These are phyloP conservation scores for Sisor rabdophorus DNA, from an alignment of 2,113 vertebrate species.

Conservation along the genomic window DNA sequence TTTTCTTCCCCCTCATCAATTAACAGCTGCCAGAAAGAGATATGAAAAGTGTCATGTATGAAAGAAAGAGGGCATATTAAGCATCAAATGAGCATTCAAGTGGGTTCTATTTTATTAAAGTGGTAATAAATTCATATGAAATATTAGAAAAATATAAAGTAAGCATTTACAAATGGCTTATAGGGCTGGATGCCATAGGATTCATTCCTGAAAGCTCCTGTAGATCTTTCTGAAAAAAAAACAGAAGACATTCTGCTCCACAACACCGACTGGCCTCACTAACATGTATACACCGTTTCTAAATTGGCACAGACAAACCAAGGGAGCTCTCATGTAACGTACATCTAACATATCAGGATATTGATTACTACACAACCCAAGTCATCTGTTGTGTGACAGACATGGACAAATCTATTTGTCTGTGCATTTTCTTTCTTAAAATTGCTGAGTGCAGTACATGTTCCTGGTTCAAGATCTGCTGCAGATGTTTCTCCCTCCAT, in stretches of 20 bases:
- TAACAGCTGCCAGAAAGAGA: conserved; percentile 47
- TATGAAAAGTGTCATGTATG: conserved; percentile 47
- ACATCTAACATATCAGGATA: conserved; percentile 1
- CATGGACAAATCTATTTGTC: background rate
- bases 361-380: background rate
- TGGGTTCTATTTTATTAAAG: conserved; percentile 45
- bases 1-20: conserved; percentile 50
- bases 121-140: conserved; percentile 1
- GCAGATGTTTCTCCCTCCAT: background rate
- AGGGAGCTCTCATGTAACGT: background rate
- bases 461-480: background rate
- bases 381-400: background rate
- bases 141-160: background rate
- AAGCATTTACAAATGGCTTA: conserved; percentile 35
- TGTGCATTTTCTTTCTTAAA: conserved; percentile 5
- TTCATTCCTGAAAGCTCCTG: conserved; percentile 34
- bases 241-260: conserved; percentile 38
- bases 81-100: conserved; percentile 41
- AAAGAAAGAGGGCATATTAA: conserved; percentile 24
- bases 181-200: conserved; percentile 29
- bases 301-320: background rate
- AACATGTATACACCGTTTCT: conserved; percentile 39
- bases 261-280: conserved; percentile 17
- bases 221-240: conserved; percentile 39
- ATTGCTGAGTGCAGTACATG: background rate